Base-by-base conservation (phyloP, 2,888 invertebrate genomes). In the Morpho achilles region DNA sequence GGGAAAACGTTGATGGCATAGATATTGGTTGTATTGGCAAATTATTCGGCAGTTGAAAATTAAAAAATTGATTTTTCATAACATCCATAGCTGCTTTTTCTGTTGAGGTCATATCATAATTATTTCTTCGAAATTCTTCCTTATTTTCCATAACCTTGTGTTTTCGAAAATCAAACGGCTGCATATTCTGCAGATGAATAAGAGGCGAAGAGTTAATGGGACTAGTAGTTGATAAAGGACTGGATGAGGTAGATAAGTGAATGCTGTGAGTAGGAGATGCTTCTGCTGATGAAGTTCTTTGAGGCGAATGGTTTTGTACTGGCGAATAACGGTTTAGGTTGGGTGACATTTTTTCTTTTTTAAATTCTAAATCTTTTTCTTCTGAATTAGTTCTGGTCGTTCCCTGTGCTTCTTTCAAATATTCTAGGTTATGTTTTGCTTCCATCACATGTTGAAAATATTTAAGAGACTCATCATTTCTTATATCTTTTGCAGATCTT, bases 131-230 rank as follows among this genome's bases (percentile, higher is more conserved):
- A 41, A 61, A 65, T 50, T 90, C 71, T 91, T 88, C 69, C 78
- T 91, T 82, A 39, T 6, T 79, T 75, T 79, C 91, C 61, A 63
- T 85, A 61, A 82, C 71, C 66, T 80, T 85, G 56, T 82, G 76
- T 71, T 96, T 96, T 41, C 97, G 93, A 77, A 96, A 98, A 81
- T 98, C 98, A 79, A 97, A 97, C 0, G 98, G 98, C 77, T 98
- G 98, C 98, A 98, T 98, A 73, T 95, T 98, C 86, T 98, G 97
- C 51, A 98, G 91, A 72, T 96, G 94, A 81, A 96, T 97, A 64
- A 98, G 89, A 3, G 98, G 98, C 8, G 96, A 95, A 41, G 93
- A 92, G 66, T 93, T 92, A 39, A 93, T 79, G 48, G 94, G 93
- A 84, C 94, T 94, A 74, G 93, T 91, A 51, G 80, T 77, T 43